These are phyloP conservation scores for Anoura caudifer DNA, from an alignment of 2,113 vertebrate genomes.

Conservation along the genomic window DNA sequence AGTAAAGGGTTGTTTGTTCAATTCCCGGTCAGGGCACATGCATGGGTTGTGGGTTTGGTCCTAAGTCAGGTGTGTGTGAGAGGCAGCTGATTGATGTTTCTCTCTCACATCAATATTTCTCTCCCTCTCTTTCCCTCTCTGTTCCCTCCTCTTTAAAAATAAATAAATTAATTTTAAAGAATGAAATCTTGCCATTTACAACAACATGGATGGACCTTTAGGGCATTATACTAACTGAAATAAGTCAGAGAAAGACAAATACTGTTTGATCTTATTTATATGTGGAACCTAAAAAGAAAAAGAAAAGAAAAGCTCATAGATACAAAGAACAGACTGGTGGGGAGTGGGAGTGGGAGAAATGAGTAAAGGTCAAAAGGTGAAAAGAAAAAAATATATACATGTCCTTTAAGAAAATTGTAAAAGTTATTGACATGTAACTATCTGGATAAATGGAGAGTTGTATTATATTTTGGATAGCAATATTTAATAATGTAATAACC, in stretches of 20 bases:
- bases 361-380: background rate
- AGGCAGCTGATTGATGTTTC: too few species aligned
- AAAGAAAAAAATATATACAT: background rate
- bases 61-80: too few species aligned
- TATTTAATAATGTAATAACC: background rate
- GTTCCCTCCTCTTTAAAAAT: too few species aligned
- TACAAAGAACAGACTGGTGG: background rate
- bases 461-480: background rate
- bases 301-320: background rate
- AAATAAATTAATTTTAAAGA: background rate
- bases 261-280: background rate
- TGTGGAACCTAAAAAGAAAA: background rate
- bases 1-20: too few species aligned
- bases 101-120: too few species aligned
- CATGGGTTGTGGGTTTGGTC: too few species aligned
- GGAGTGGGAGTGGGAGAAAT: background rate
- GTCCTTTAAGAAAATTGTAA: background rate
- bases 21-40: too few species aligned
- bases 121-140: too few species aligned
- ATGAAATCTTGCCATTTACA: background rate
- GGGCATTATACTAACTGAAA: background rate
- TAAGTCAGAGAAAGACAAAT: background rate
- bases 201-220: background rate
- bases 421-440: background rate
- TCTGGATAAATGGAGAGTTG: background rate